Evolutionary conservation across 2,888 invertebrate genomes (phyloP).

Genomic region (Plemyria rubiginata): DNA sequence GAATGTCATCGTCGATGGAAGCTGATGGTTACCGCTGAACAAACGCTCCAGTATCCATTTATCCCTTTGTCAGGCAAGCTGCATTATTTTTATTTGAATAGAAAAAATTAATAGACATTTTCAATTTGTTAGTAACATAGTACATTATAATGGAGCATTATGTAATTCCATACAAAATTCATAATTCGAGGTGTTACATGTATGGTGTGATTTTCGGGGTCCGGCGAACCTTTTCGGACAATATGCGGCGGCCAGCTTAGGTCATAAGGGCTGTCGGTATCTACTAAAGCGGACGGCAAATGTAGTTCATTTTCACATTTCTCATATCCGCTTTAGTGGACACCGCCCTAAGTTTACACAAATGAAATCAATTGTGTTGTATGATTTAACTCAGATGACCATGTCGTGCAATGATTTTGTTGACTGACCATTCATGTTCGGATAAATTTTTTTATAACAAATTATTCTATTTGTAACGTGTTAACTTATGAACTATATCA

Average conservation of each 20-base stretch:
- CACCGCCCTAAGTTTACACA: constrained; percentile 8
- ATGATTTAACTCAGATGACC: constrained; percentile 3
- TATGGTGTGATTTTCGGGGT: too few relatives aligned
- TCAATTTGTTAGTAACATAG: too few relatives aligned
- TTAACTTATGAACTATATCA: constrained; percentile 2
- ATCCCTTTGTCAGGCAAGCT: background rate
- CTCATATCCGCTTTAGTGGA: constrained; percentile 5
- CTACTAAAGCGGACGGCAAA: too few relatives aligned
- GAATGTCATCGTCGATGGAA: constrained; percentile 67
- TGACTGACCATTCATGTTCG: constrained; percentile 17
- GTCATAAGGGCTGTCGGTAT: too few relatives aligned
- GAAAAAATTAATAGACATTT: too few relatives aligned
- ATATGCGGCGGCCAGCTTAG: too few relatives aligned
- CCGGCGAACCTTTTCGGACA: too few relatives aligned
- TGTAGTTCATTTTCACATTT: background rate
- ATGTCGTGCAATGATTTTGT: constrained; percentile 21
- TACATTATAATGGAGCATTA: too few relatives aligned
- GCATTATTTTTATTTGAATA: background rate
- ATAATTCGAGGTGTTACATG: too few relatives aligned
- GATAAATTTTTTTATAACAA: constrained; percentile 4
- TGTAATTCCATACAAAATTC: too few relatives aligned
- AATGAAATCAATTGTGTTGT: constrained; percentile 5
- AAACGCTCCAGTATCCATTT: constrained; percentile 12
- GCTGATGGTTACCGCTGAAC: constrained; percentile 70
- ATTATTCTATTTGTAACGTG: background rate